phyloP scores from a whole-genome alignment of 2,888 invertebrate genomes.

The Lutraria lutraria region DNA sequence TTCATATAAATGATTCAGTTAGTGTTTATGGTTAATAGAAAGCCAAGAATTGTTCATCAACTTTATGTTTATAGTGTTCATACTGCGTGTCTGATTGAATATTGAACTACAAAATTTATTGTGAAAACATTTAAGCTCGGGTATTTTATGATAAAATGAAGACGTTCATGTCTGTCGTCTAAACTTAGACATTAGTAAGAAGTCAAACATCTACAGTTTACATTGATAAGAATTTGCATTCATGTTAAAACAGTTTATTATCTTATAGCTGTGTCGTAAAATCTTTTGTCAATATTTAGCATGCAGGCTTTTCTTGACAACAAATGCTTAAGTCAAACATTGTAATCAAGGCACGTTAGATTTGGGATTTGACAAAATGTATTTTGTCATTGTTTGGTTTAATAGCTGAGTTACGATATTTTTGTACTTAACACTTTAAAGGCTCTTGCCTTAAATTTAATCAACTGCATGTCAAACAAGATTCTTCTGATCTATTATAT shows the following conservation, averaged over 20 bases:
- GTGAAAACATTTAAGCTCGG: not conserved
- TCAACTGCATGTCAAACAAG: not conserved
- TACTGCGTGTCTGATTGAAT: not conserved
- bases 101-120: not conserved
- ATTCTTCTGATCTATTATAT: not conserved
- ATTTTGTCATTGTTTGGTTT: too few species aligned
- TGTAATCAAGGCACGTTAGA: not conserved
- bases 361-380: too few species aligned
- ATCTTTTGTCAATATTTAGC: conserved; percentile 10
- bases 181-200: not conserved
- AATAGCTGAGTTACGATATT: too few species aligned
- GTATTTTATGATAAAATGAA: not conserved
- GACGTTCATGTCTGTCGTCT: not conserved
- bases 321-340: not conserved
- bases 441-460: too few species aligned
- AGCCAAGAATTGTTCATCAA: too few species aligned
- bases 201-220: conserved; percentile 3
- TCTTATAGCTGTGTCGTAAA: not conserved
- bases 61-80: not conserved
- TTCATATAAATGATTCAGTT: not conserved
- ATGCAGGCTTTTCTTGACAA: not conserved
- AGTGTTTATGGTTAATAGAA: not conserved
- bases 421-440: too few species aligned
- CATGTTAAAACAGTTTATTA: not conserved
- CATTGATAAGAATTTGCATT: not conserved